These are phyloP conservation scores for Sussaba pulchella DNA, from an alignment of 2,888 invertebrate genomes.

Conservation along the genomic window DNA sequence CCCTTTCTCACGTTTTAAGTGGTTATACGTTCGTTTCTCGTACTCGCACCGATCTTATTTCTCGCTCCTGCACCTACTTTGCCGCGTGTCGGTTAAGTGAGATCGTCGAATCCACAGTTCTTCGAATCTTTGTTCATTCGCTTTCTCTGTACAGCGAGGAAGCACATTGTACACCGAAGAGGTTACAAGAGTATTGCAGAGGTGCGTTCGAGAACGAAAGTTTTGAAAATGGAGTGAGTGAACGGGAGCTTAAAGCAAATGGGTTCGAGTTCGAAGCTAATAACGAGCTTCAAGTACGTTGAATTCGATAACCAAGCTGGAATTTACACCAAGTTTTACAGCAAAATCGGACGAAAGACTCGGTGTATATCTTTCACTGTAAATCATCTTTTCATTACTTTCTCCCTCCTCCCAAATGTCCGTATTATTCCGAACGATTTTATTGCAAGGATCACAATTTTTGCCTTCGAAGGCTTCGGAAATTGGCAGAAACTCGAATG, in stretches of 20 bases:
- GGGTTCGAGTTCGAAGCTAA: conserved; percentile 5
- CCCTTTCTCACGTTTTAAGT: background rate
- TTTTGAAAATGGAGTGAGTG: background rate
- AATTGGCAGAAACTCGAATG: too few relatives aligned
- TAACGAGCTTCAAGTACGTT: conserved; percentile 10
- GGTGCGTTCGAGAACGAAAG: background rate
- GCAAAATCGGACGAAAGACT: background rate
- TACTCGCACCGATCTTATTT: conserved; percentile 3
- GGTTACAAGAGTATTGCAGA: background rate
- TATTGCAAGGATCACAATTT: too few relatives aligned
- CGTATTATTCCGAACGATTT: too few relatives aligned
- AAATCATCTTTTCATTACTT: conserved; percentile 14
- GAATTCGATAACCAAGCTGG: conserved; percentile 5
- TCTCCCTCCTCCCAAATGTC: too few relatives aligned
- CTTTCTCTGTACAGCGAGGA: background rate
- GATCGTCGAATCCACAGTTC: background rate
- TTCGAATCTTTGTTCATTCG: background rate
- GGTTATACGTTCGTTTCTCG: background rate
- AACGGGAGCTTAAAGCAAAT: background rate
- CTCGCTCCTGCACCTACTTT: background rate
- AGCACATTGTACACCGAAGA: background rate
- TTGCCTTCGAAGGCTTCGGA: too few relatives aligned
- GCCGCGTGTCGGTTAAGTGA: background rate
- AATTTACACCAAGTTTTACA: too few relatives aligned
- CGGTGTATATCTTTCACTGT: conserved; percentile 15